Evolutionary conservation across 2,888 invertebrate species (phyloP), one percentile per base, ranked within the genome.

Genomic region (Drosophila mayaguana): DNA sequence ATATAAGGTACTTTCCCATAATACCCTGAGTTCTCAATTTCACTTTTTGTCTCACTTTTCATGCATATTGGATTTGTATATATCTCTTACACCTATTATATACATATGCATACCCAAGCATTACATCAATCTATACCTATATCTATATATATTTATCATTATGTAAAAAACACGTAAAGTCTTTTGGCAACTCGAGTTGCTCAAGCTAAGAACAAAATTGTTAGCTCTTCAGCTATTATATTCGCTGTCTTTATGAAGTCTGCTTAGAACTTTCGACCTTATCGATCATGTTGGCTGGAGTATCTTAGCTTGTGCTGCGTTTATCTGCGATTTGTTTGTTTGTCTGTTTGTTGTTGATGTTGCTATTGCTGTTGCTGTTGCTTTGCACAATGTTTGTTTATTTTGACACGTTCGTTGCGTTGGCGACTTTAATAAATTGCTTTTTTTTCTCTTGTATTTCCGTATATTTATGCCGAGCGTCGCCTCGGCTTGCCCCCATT

Each of bases 361-460:
- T 28, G 77, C 57, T 71, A 25, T 18, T 42, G 18, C 4, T 42
- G 3, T 8, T 45, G 75, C 53, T 79, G 78, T 63, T 72, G 50
- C 50, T 70, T 81, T 64, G 69, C 63, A 64, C 65, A 75, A 78
- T 86, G 81, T 83, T 83, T 84, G 74, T 85, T 84, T 88, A 85
- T 67, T 85, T 85, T 80, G 80, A 84, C 83, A 78, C 88, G 72
- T 75, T 78, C 56, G 34, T 18, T 69, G 81, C 56, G 66, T 67
- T 78, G 78, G 81, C 78, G 80, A 80, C 63, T 72, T 45, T 45
- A 69, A 76, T 63, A 75, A 80, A 78, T 78, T 72, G 68, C 60
- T 70, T 60, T 48, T 63, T 77, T 46, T 46, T 11, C 46, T 25
- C 16, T 46, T 14, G 16, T 43, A 78, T 78, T 80, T 81, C 70